Base-by-base conservation (phyloP, 1,140 invertebrate species). In the Scylla paramamosain region DNA sequence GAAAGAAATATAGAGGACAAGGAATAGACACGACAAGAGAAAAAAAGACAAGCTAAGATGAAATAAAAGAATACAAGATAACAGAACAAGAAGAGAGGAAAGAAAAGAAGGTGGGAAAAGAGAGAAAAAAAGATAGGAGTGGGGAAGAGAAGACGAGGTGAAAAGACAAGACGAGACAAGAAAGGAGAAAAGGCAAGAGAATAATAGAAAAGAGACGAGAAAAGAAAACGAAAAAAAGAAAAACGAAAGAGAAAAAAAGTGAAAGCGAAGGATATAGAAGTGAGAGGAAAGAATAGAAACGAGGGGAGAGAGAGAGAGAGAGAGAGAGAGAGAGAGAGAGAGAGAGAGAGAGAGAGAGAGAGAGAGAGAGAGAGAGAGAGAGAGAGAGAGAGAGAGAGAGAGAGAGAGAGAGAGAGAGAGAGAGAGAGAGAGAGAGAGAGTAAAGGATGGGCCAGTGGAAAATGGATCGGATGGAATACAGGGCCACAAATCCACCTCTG, bases 341-440 rank as follows among this genome's bases (percentile, higher is more conserved):
- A 59, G 52, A 86, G 83, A 86, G 83, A 86, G 83, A 39, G 32
- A 39, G 83, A 86, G 83, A 39, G 32, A 39, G 83, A 86, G 83
- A 25, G 25, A 25, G n/a, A 28, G n/a, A 25, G 32, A 39, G 83
- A 86, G 83, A 12, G 32, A 39, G 83, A 86, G 83, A 12, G 32
- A 39, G 83, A 86, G 83, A 12, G 32, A 39, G 83, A 86, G 83
- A 16, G 83, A 86, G 83, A 86, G 83, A 16, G 83, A 86, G 83
- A 86, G 83, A 16, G 83, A 86, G 83, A 86, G 83, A 28, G 83
- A 86, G 83, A 28, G n/a, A 28, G n/a, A 28, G 83, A 86, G 83
- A 39, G 83, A 39, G 83, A 86, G 83, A 86, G 83, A 39, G 83
- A 39, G 83, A 86, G 83, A 86, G 83, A 86, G 83, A 86, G 83